Conservation (phyloP, 2,113 vertebrate genomes). For the Pachyramphus minor region DNA sequence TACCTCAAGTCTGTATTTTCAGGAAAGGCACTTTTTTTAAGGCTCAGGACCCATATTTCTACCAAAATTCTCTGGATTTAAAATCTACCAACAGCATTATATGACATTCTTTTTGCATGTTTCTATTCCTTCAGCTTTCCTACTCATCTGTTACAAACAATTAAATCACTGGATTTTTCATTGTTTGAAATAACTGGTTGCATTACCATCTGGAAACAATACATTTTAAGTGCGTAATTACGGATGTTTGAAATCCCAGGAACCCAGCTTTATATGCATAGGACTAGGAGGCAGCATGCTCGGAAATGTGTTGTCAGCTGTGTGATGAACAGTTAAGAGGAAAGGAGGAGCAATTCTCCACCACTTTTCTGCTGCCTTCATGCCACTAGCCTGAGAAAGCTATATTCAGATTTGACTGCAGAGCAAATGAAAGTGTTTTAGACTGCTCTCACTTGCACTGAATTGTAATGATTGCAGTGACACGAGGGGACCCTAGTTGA, state of each 20-base stretch:
- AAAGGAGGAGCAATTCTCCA: not conserved
- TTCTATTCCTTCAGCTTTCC: not conserved
- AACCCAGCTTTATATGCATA: not conserved
- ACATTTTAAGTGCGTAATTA: constrained; percentile 56
- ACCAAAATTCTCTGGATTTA: not conserved
- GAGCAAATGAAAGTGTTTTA: not conserved
- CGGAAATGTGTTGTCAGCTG: not conserved
- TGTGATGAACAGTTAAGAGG: not conserved
- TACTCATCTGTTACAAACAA: constrained; percentile 29
- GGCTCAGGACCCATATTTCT: not conserved
- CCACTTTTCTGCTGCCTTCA: not conserved
- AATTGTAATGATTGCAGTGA: not conserved
- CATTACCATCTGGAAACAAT: constrained; percentile 67
- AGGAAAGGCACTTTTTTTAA: not conserved
- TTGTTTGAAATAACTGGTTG: constrained; percentile 63
- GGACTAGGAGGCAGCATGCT: not conserved
- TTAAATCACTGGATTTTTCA: constrained; percentile 54
- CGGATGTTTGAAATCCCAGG: not conserved
- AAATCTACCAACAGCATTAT: not conserved
- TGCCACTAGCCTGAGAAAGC: not conserved
- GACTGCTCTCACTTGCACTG: not conserved
- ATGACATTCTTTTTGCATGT: not conserved
- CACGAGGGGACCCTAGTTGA: not conserved
- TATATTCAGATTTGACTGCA: not conserved
- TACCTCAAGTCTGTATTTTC: not conserved